phyloP scores from a whole-genome alignment of 2,888 invertebrate genomes.

The Thecophora atra region DNA sequence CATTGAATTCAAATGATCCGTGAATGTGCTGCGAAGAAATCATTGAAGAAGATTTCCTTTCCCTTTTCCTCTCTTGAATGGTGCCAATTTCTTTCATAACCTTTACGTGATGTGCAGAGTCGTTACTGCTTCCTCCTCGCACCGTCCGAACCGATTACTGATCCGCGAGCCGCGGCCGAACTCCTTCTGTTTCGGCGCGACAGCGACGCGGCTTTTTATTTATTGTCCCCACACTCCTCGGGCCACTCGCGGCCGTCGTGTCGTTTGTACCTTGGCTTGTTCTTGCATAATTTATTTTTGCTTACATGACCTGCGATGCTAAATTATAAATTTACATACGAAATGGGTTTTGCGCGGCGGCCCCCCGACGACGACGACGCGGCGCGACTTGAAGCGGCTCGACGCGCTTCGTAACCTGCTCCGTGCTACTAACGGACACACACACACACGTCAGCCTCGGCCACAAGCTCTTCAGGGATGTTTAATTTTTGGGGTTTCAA shows the following conservation, averaged over 20 bases:
- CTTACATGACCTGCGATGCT: slow-evolving; percentile 45
- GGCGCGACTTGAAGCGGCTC: background rate
- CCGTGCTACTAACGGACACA: slow-evolving; percentile 1
- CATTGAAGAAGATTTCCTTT: background rate
- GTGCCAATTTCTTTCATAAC: background rate
- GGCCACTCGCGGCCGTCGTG: background rate
- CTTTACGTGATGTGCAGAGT: background rate
- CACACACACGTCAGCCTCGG: background rate
- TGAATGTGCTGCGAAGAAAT: background rate
- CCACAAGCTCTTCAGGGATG: slow-evolving; percentile 31
- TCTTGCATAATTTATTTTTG: slow-evolving; percentile 41
- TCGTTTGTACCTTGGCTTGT: background rate
- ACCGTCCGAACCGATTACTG: slow-evolving; percentile 24
- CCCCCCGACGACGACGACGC: no score
- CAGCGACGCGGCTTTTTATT: slow-evolving; percentile 10
- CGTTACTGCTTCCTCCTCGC: background rate
- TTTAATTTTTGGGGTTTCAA: slow-evolving; percentile 36
- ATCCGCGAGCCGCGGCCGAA: background rate
- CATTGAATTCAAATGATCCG: background rate
- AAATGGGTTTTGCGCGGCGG: slow-evolving; percentile 27
- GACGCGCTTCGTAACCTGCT: slow-evolving; percentile 22
- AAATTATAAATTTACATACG: slow-evolving; percentile 42
- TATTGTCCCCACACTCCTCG: slow-evolving; percentile 12
- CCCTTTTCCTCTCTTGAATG: background rate
- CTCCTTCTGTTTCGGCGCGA: background rate